Evolutionary conservation across 2,113 vertebrate species (phyloP).

Genomic region (Psephotus haematonotus): DNA sequence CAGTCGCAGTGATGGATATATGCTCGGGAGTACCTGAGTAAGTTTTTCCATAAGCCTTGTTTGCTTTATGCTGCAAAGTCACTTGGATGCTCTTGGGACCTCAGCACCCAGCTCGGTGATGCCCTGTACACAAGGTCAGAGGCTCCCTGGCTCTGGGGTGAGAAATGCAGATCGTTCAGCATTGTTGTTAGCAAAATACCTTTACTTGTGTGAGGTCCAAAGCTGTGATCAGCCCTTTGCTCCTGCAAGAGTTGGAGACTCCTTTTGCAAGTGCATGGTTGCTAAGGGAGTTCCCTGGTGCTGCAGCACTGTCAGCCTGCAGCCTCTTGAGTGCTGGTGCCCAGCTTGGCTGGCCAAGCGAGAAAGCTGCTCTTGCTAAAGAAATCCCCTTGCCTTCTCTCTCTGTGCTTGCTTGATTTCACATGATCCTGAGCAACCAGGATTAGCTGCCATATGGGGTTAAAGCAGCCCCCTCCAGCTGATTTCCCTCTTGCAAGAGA

Average conservation of each 20-base stretch:
- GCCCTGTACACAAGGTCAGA: not conserved
- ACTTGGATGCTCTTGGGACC: not conserved
- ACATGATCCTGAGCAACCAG: not conserved
- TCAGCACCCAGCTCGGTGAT: rapidly evolving
- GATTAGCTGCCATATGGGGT: rapidly evolving
- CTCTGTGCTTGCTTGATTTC: not conserved
- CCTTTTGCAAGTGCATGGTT: rapidly evolving
- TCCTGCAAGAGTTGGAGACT: not conserved
- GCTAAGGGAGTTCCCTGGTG: not conserved
- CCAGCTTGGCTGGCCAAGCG: not conserved
- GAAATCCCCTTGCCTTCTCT: not conserved
- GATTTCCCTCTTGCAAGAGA: not conserved
- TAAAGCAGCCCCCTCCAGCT: not conserved
- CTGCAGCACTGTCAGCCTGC: not conserved
- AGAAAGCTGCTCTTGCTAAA: not conserved
- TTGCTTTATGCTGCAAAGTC: not conserved
- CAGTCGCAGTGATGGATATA: not conserved
- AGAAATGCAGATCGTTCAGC: not conserved
- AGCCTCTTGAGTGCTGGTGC: not conserved
- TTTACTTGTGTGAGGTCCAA: not conserved
- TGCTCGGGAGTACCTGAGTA: not conserved
- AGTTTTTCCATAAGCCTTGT: not conserved
- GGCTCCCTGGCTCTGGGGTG: not conserved
- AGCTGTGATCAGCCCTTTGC: not conserved
- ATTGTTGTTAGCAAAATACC: not conserved